These are phyloP conservation scores for Drosophila anceps DNA, from an alignment of 2,888 invertebrate genomes.

Conservation along the genomic window DNA sequence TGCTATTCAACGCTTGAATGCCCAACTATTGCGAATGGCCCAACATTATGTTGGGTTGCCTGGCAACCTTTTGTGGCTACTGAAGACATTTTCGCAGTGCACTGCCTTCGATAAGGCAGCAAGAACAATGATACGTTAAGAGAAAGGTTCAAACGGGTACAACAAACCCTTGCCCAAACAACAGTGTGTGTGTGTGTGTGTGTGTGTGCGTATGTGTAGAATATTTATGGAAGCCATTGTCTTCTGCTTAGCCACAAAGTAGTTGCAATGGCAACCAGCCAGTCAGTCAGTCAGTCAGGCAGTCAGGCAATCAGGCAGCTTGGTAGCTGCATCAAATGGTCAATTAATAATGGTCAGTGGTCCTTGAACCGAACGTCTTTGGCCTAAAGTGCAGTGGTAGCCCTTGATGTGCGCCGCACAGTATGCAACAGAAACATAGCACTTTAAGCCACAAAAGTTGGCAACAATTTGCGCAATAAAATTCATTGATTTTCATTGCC, in stretches of 20 bases:
- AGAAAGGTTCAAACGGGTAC: constrained; percentile 53
- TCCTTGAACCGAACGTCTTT: constrained; percentile 43
- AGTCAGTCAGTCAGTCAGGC: not conserved
- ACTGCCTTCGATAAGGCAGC: constrained; percentile 60
- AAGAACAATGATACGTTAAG: constrained; percentile 33
- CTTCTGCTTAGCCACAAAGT: constrained; percentile 64
- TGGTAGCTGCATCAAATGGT: constrained; percentile 66
- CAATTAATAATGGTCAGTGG: constrained; percentile 76
- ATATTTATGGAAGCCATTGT: constrained; percentile 69
- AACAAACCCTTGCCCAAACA: constrained; percentile 34
- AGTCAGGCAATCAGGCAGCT: constrained; percentile 10
- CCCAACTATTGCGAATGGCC: constrained; percentile 27
- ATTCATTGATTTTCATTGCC: constrained; percentile 71
- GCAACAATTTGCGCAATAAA: constrained; percentile 57
- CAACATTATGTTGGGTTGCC: constrained; percentile 35
- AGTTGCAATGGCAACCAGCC: constrained; percentile 55
- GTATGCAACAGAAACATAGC: constrained; percentile 7
- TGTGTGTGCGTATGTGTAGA: constrained; percentile 1
- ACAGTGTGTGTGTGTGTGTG: not conserved
- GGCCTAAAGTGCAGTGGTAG: constrained; percentile 38
- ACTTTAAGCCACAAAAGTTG: constrained; percentile 34
- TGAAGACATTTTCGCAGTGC: constrained; percentile 62
- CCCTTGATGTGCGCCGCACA: constrained; percentile 12
- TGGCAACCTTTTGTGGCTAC: constrained; percentile 48
- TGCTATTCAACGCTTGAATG: constrained; percentile 21